Base-by-base conservation (phyloP, 2,113 vertebrate species). In the Saimiri boliviensis region DNA sequence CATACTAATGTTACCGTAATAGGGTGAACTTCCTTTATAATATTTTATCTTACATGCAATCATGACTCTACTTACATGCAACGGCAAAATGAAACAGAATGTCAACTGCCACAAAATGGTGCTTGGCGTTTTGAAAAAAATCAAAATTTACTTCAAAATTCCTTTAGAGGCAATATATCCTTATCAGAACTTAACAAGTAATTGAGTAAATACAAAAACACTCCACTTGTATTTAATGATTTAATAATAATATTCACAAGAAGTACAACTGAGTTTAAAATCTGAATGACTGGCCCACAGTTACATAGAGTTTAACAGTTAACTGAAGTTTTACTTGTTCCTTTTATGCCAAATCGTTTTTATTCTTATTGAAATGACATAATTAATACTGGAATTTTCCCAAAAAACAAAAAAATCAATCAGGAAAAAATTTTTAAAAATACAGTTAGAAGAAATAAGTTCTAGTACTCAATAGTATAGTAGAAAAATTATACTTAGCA, bases 1-100 rank as follows among this genome's bases (percentile, higher is more conserved):
- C 56, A 83, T 96, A 97, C 91, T 97, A 97, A 97, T 98, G 96
- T 97, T 97, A 97, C 60, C 32, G 95, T 98, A 97, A 97, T 52
- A 95, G 73, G 76, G 1, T 81, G 95, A 96, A 92, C 95, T 56
- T 95, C 47, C 90, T 70, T 90, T 89, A 58, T 40, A 42, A 7
- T 30, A 85, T 37, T 96, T 17, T 97, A 97, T 95, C 52, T 66
- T 96, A 79, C 81, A 91, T 95, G 74, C 94, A 94, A 97, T 94
- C 71, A 97, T 97, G 97, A 96, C 90, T 97, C 96, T 98, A 81
- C 68, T 79, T 91, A 98, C 80, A 45, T 74, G 96, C 17, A 80
- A 49, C 20, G 13, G 91, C 82, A 60, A 93, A 96, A 86, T 91
- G 70, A 98, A 96, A 97, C 74, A 97, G 98, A 98, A 93, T 93